These are phyloP conservation scores for Orthosia gothica DNA, from an alignment of 2,888 invertebrate genomes.

Conservation along the genomic window DNA sequence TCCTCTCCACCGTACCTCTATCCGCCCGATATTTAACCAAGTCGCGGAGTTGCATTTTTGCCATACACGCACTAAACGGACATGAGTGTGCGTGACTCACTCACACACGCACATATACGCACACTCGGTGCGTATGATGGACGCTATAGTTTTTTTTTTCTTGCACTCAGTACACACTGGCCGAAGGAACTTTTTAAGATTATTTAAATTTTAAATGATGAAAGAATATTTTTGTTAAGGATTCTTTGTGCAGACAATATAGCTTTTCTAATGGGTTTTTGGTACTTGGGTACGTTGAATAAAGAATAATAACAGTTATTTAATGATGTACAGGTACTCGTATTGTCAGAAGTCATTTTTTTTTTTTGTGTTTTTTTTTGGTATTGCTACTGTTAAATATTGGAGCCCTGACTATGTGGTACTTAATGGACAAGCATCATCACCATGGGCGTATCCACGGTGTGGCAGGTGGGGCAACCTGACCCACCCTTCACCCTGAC, in stretches of 20 bases:
- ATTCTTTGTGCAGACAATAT: conserved; percentile 13
- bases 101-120: conserved; percentile 64
- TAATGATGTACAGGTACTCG: no score
- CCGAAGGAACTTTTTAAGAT: conserved; percentile 64
- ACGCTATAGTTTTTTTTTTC: conserved; percentile 69
- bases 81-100: conserved; percentile 71
- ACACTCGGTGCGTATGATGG: conserved; percentile 73
- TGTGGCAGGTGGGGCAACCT: no score
- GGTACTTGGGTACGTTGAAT: background rate
- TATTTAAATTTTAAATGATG: conserved; percentile 56
- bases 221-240: conserved; percentile 26
- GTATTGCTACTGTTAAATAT: no score
- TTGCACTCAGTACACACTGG: conserved; percentile 68
- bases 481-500: no score
- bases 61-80: conserved; percentile 86
- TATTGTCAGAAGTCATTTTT: no score
- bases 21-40: conserved; percentile 89
- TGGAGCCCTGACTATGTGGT: no score
- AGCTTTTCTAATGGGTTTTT: background rate
- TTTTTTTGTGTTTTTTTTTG: no score
- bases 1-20: conserved; percentile 71
- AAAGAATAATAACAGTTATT: background rate
- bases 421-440: no score
- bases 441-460: no score
- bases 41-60: conserved; percentile 91